Evolutionary conservation across 1,140 invertebrate genomes (phyloP).

Genomic region (Calosoma granatense): DNA sequence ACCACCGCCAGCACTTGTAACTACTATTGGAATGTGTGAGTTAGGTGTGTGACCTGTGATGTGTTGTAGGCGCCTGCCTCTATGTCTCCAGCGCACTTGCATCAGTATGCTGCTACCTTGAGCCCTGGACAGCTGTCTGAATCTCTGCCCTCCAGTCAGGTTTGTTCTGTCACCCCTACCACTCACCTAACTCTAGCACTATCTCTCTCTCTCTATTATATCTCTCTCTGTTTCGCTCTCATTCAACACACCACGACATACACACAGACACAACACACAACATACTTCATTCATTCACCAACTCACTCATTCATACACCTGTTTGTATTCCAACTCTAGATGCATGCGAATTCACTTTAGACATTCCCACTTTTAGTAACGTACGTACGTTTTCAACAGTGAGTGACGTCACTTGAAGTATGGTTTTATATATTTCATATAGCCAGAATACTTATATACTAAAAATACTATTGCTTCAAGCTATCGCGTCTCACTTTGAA

Average conservation of each 20-base stretch:
- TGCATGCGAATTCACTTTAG: no score
- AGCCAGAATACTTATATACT: no score
- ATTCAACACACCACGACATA: not conserved
- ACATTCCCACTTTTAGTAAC: no score
- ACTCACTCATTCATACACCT: no score
- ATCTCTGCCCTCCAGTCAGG: conserved; percentile 71
- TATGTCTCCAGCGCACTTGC: conserved; percentile 78
- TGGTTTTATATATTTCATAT: no score
- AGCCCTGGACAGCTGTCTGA: conserved; percentile 57
- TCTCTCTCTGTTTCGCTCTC: conserved; percentile 3
- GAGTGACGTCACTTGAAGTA: no score
- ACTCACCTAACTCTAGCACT: conserved; percentile 14
- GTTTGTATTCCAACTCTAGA: not conserved
- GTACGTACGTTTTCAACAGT: no score
- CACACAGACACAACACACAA: not conserved
- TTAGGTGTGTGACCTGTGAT: conserved; percentile 22
- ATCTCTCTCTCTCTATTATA: conserved; percentile 12
- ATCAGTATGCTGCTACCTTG: conserved; percentile 60
- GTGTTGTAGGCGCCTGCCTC: conserved; percentile 70
- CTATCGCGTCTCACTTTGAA: no score
- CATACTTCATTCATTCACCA: not conserved
- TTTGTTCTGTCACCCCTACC: conserved; percentile 42
- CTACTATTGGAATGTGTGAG: conserved; percentile 4
- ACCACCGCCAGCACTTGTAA: no score
- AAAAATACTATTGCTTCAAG: no score